Evolutionary conservation across 1,140 invertebrate genomes (phyloP), one percentile per base, ranked within the genome.

Genomic region (Zaprionus vittiger): DNA sequence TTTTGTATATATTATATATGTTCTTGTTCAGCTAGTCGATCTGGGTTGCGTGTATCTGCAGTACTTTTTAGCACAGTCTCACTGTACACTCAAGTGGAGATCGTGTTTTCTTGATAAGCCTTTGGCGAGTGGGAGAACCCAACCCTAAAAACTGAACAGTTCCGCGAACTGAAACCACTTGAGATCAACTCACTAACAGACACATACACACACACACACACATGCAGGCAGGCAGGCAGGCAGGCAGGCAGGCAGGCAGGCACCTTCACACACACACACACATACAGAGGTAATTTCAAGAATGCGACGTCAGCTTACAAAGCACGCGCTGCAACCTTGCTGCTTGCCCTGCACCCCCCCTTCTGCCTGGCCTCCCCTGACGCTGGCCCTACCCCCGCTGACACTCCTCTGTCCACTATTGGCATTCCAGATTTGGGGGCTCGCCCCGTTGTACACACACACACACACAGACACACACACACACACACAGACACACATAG

Each of bases 361-460:
- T 5, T 12, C 38, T 20, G 20, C 1, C 20, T 20, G 20, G 20
- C 20, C 20, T 20, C 20, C 38, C 41, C 6, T 44, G 6, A 2
- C 5, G 22, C 20, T 41, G 28, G 57, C 11, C 41, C 60, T 28
- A 2, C 31, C 26, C 38, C 11, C 28, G 65, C 31, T 59, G 57
- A 37, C 54, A 62, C 57, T 65, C 15, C 31, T 49, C 63, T 63
- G 73, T 57, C 24, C 66, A 55, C 68, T 56, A 73, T 82, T 80
- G 70, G 73, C 70, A 82, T 82, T 80, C 86, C 79, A 90, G 86
- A 90, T 90, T 90, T 90, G 86, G 85, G 85, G 85, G 85, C 82
- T 90, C 86, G 86, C 86, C 86, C 81, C 79, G 66, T 66, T 71
- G 73, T 68, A 57, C 61, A 81, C 44, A 44, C 54, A 68, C 49